Conservation (phyloP, 2,113 vertebrate genomes). For the Rhinopomastus cyanomelas region DNA sequence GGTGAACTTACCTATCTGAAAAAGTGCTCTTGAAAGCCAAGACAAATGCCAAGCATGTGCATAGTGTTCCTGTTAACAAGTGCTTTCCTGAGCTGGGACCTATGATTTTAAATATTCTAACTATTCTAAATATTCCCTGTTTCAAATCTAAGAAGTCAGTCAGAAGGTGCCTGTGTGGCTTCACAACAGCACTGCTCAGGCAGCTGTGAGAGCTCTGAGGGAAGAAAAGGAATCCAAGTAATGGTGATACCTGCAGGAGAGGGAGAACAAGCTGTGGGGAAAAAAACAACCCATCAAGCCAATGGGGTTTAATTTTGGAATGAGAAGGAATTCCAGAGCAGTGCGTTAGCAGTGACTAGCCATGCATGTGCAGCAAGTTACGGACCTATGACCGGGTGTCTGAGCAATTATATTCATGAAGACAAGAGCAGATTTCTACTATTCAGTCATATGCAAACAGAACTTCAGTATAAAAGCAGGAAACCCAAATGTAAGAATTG, state of each 20-base stretch:
- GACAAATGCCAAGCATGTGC: constrained; percentile 17
- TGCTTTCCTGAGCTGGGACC: constrained; percentile 30
- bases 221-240: constrained; percentile 40
- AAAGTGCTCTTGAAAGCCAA: background rate
- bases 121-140: constrained; percentile 34
- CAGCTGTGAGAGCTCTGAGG: constrained; percentile 6
- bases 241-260: background rate
- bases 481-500: background rate
- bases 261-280: background rate
- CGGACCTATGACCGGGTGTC: background rate
- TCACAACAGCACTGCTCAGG: background rate
- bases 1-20: constrained; percentile 16
- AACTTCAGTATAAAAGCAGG: background rate
- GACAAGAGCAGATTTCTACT: background rate
- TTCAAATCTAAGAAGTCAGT: constrained; percentile 16
- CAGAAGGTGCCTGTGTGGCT: background rate
- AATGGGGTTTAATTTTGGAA: background rate
- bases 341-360: background rate
- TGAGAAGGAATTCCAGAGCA: background rate
- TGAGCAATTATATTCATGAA: background rate
- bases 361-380: background rate
- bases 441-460: background rate
- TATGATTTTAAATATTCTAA: background rate
- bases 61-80: constrained; percentile 42
- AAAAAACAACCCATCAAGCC: background rate